A percentile compares a stretch with the other conserved stretches of the same genome.
phyloP scores from a whole-genome alignment of 1,140 invertebrate species.

The Ptiloglossa arizonensis region DNA sequence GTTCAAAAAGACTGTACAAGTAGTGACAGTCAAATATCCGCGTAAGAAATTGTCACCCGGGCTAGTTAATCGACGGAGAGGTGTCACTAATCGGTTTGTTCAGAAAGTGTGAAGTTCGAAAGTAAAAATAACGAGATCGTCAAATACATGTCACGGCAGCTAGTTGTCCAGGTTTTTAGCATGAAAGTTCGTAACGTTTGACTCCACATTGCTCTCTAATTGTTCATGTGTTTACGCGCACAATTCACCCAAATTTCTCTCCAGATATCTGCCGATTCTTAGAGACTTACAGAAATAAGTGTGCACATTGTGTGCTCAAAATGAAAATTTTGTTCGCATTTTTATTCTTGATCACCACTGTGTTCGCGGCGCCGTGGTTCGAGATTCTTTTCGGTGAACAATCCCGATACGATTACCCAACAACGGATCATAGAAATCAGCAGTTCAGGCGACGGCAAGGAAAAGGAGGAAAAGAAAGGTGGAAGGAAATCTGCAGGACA shows the following conservation, averaged over 20 bases:
- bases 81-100: conserved; percentile 26
- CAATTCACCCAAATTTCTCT: background rate
- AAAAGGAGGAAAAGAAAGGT: conserved; percentile 75
- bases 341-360: conserved; percentile 58
- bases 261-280: background rate
- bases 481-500: conserved; percentile 77
- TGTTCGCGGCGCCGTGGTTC: conserved; percentile 71
- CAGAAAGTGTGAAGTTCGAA: conserved; percentile 73
- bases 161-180: conserved; percentile 21
- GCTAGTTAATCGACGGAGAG: background rate
- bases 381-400: conserved; percentile 67
- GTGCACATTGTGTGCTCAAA: conserved; percentile 2
- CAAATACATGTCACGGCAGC: conserved; percentile 34
- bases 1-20: background rate
- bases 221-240: background rate
- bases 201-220: background rate
- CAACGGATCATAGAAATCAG: conserved; percentile 20
- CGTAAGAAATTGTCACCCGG: background rate
- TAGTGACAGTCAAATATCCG: background rate
- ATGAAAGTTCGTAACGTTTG: conserved; percentile 9
- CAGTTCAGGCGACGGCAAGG: conserved; percentile 52
- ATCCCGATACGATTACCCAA: conserved; percentile 29
- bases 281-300: background rate
- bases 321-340: conserved; percentile 69
- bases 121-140: conserved; percentile 50